Base-by-base conservation (phyloP, 2,888 invertebrate species). In the Eretmocerus hayati region DNA sequence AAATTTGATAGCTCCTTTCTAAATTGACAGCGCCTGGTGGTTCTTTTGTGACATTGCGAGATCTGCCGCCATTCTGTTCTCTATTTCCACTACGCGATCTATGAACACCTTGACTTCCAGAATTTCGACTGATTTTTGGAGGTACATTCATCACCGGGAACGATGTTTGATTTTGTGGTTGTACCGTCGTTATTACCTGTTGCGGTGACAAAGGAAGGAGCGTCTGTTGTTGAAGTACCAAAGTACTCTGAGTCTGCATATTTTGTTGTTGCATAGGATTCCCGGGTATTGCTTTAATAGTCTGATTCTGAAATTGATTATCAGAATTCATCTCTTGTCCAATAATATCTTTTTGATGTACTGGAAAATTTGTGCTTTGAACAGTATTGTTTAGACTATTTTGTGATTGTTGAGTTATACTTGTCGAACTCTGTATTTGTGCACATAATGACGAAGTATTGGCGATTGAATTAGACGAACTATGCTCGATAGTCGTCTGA, bases 1-100 rank as follows among this genome's bases (percentile, higher is more conserved):
- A 90, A 61, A 95, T 95, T 74, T 94, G 93, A 72, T 93, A 91
- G 67, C 94, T 94, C 48, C 95, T 81, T 69, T 94, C 93, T 46
- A 94, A 74, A 73, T 95, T 94, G 30, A 94, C 90, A 4, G 89
- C 89, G 2, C 91, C 91, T 0, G 90, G 91, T 1, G 91, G 90
- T 52, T 89, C 83, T 68, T 86, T 86, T 62, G 83, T 85, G 6
- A 81, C 77, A 57, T 77, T 79, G 40, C 70, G 63, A 21, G 68
- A 65, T 42, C 71, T 60, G 11, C 68, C 63, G 30, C 63, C 59
- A 13, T 62, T 60, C 46, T 65, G 65, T 45, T 70, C 70, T 47
- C 65, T 70, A 26, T 64, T 69, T 30, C 54, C 60, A 41, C 57
- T 64, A 30, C 68, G 61, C 15, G 64, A 60, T 32, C 69, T 59